Base-by-base conservation (phyloP, 2,113 vertebrate species). In the Microcebus lehilahytsara region DNA sequence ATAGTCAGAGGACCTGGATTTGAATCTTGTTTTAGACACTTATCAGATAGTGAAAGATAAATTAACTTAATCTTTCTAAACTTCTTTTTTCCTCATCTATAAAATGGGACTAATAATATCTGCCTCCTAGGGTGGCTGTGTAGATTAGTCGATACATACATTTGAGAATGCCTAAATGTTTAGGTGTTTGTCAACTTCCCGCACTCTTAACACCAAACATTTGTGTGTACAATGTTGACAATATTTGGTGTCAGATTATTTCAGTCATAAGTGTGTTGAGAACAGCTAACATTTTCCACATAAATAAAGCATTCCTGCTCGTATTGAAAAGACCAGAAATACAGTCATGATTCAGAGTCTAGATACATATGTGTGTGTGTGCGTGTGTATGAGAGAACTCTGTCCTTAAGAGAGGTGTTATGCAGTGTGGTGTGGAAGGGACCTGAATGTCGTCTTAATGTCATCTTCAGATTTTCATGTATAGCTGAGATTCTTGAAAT, bases 71-170 rank as follows among this genome's bases (percentile, higher is more conserved):
- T 75, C 14, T 69, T 75, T 67, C 40, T 81, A 84, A 81, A 62
- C 34, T n/a, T 85, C 30, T 40, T 60, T 56, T 77, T 78, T 77
- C 34, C 34, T 88, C 25, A 78, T 58, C 34, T 96, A 32, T 69
- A 64, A 84, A 96, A 89, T 85, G 58, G 66, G 17, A 85, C 32
- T 89, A 78, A 60, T 85, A 90, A 62, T 14, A 60, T 71, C 95
- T 64, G 69, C n/a, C 2, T 91, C 6, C 0, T 40, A 78, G 10
- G 3, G 6, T 60, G 71, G 10, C 22, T 75, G 34, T 80, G 40
- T 84, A 60, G 27, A 88, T 66, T 32, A 62, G 53, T 92, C 78
- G 64, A 74, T n/a, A 69, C 25, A 20, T 42, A 66, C 34, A 32
- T 71, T 84, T 81, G 46, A 86, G 91, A 95, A 78, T 51, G 10